phyloP scores from a whole-genome alignment of 2,888 invertebrate genomes.

The Chironomus riparius region DNA sequence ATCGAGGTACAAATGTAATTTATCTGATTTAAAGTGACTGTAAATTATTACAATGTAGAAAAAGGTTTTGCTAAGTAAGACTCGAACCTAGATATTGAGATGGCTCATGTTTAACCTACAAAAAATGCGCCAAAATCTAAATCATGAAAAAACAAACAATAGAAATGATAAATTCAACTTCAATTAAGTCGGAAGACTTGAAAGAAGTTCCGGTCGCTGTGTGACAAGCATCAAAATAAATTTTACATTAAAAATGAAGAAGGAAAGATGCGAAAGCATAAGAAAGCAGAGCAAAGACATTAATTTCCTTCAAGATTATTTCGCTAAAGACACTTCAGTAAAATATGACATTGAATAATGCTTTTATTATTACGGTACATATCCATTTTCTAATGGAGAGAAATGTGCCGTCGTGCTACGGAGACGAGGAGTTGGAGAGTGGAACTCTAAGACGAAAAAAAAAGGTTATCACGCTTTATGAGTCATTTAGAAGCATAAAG shows the following conservation, averaged over 20 bases:
- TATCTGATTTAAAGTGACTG: too few relatives aligned
- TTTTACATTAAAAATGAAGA: constrained; percentile 21
- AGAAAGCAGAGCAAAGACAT: constrained; percentile 15
- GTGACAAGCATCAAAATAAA: constrained; percentile 19
- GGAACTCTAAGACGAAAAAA: neutral
- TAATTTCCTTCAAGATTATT: constrained; percentile 24
- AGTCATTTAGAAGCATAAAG: neutral
- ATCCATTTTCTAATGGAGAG: neutral
- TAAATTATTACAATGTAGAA: too few relatives aligned
- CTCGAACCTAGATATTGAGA: too few relatives aligned
- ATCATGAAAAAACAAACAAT: neutral
- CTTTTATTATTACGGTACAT: constrained; percentile 18
- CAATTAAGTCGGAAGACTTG: constrained; percentile 21
- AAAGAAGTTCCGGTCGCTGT: neutral
- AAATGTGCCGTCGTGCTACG: neutral
- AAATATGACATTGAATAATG: constrained; percentile 27
- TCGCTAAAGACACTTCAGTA: constrained; percentile 6
- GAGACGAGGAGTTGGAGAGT: neutral
- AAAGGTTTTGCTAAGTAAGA: too few relatives aligned
- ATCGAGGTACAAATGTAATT: too few relatives aligned
- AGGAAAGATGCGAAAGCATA: neutral
- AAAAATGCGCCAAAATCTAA: neutral
- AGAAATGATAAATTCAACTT: constrained; percentile 17
- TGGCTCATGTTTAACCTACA: too few relatives aligned
- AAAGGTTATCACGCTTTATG: neutral